Evolutionary conservation across 2,113 vertebrate genomes (phyloP).

Genomic region (Notothenia rossii): DNA sequence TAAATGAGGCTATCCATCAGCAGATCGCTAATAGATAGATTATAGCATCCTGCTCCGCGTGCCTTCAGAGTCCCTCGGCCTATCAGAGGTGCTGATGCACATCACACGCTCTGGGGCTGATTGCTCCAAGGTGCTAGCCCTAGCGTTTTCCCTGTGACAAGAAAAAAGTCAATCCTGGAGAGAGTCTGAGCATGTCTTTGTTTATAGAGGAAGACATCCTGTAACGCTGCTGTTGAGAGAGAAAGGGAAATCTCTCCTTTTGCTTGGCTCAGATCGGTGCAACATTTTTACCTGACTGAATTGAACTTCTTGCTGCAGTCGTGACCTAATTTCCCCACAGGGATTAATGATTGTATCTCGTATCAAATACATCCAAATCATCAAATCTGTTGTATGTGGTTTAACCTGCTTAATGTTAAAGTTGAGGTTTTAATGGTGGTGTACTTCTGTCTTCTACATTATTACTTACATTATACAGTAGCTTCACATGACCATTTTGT

Average conservation of each 20-base stretch:
- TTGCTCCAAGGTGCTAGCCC: conserved; percentile 49
- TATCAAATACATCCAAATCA: too few species aligned
- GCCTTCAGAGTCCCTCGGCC: conserved; percentile 17
- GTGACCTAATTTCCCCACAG: conserved; percentile 35
- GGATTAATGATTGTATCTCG: conserved; percentile 10
- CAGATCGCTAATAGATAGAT: conserved; percentile 59
- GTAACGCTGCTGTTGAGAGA: conserved; percentile 12
- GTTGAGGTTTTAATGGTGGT: too few species aligned
- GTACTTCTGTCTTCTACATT: too few species aligned
- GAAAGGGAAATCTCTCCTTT: conserved; percentile 23
- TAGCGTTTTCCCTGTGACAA: conserved; percentile 48
- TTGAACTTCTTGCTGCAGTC: conserved; percentile 16
- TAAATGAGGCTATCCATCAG: conserved; percentile 73
- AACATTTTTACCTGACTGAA: neutral
- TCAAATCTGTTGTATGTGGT: too few species aligned
- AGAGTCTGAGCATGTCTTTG: conserved; percentile 46
- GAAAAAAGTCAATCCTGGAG: conserved; percentile 16
- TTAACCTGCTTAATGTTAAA: too few species aligned
- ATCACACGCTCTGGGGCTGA: conserved; percentile 38
- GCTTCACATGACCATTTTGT: too few species aligned
- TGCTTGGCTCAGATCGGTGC: conserved; percentile 22
- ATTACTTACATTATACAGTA: too few species aligned
- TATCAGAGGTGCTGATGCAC: conserved; percentile 56
- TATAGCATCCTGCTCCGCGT: conserved; percentile 21
- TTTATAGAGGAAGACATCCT: conserved; percentile 67